phyloP scores from a whole-genome alignment of 2,888 invertebrate species.

The Drosophila robusta region DNA sequence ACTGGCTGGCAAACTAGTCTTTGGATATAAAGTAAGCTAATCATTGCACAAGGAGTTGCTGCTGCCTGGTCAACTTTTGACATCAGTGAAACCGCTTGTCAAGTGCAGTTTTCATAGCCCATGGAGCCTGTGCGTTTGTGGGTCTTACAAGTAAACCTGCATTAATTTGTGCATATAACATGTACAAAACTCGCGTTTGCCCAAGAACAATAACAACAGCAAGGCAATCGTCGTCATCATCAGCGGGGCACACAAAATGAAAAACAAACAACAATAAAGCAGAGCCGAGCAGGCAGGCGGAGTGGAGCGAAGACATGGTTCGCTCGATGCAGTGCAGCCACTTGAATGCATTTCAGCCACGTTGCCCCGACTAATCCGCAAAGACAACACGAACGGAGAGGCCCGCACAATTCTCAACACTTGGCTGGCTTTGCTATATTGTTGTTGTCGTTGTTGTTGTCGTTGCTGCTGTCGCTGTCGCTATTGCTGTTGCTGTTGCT shows the following conservation, averaged over 20 bases:
- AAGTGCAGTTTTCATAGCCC: conserved; percentile 29
- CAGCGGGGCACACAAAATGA: conserved; percentile 16
- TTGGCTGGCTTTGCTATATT: conserved; percentile 45
- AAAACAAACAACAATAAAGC: conserved; percentile 5
- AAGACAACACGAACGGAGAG: conserved; percentile 58
- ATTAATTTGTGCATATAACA: conserved; percentile 6
- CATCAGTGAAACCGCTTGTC: conserved; percentile 4
- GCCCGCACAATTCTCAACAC: conserved; percentile 43
- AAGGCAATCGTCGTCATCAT: conserved; percentile 36
- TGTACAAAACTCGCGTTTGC: conserved; percentile 6
- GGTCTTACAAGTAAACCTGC: conserved; percentile 1
- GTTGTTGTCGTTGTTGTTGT: conserved; percentile 18
- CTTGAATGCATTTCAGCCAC: conserved; percentile 70
- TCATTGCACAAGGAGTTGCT: background rate
- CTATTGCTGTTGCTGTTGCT: conserved; percentile 9
- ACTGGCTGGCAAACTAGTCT: too few species aligned
- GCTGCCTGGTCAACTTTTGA: too few species aligned
- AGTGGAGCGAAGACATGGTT: conserved; percentile 5
- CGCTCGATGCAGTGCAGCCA: conserved; percentile 58
- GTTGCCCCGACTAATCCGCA: conserved; percentile 66
- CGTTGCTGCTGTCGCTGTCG: background rate
- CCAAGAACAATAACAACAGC: conserved; percentile 5
- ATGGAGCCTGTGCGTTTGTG: conserved; percentile 1
- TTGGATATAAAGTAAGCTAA: background rate
- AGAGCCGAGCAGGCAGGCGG: background rate